phyloP scores from a whole-genome alignment of 2,113 vertebrate species.

The Tupaia chinensis region DNA sequence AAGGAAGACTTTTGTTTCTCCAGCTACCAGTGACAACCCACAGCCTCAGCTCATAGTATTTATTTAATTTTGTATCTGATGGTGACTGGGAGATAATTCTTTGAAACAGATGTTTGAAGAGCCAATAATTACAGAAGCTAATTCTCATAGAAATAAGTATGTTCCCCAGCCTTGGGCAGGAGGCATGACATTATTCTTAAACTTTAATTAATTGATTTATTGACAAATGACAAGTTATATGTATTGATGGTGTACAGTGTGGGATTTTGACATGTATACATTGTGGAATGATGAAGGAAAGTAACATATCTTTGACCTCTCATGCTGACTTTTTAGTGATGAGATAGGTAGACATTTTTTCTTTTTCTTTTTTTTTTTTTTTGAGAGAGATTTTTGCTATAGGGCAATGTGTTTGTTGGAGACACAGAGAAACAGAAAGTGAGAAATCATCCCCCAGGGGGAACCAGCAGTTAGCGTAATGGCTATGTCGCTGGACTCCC shows the following conservation, averaged over 20 bases:
- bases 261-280: background rate
- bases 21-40: background rate
- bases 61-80: constrained; percentile 17
- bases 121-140: constrained; percentile 3
- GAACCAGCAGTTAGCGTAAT: too few species aligned
- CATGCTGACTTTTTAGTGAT: background rate
- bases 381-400: too few species aligned
- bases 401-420: too few species aligned
- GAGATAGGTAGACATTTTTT: background rate
- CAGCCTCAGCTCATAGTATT: background rate
- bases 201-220: background rate
- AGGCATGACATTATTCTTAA: background rate
- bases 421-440: too few species aligned
- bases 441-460: too few species aligned
- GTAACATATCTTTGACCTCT: background rate
- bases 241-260: background rate
- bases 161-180: background rate
- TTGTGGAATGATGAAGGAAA: background rate
- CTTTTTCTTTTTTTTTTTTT: too few species aligned
- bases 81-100: constrained; percentile 3
- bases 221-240: background rate
- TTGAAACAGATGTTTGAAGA: constrained; percentile 42
- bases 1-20: constrained; percentile 43
- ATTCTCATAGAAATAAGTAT: constrained; percentile 32
- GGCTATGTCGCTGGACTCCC: too few species aligned